These are phyloP conservation scores for Planococcus citri DNA, from an alignment of 1,140 invertebrate genomes.

Conservation along the genomic window DNA sequence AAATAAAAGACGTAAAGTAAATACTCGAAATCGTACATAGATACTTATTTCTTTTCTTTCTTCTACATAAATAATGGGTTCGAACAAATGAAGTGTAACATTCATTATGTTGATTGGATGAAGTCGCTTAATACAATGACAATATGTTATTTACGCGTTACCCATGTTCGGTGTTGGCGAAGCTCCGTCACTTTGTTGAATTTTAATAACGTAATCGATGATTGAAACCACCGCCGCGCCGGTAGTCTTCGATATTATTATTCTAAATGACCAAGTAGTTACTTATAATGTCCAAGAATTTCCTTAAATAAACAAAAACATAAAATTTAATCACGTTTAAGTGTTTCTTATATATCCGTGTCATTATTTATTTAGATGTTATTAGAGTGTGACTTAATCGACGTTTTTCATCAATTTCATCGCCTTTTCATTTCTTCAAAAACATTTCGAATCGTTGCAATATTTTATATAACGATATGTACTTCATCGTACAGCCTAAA, in stretches of 20 bases:
- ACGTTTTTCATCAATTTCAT: not conserved
- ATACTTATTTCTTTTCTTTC: slow-evolving; percentile 4
- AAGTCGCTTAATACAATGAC: slow-evolving; percentile 3
- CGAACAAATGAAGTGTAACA: not conserved
- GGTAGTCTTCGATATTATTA: not conserved
- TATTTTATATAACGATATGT: too few relatives aligned
- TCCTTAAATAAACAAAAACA: slow-evolving; percentile 8
- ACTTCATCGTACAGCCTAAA: too few relatives aligned
- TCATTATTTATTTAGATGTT: slow-evolving; percentile 8
- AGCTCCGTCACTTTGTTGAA: not conserved
- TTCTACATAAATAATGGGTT: slow-evolving; percentile 3
- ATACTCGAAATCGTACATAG: not conserved
- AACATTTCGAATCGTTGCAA: too few relatives aligned
- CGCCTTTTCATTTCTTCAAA: too few relatives aligned
- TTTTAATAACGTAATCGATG: slow-evolving; percentile 3
- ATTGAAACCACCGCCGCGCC: not conserved
- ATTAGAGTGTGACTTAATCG: not conserved
- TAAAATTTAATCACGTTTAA: slow-evolving; percentile 2
- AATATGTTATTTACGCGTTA: slow-evolving; percentile 7
- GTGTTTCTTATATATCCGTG: not conserved
- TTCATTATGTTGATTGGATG: slow-evolving; percentile 7
- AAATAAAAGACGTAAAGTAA: not conserved
- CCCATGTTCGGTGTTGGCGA: not conserved
- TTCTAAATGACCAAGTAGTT: not conserved
- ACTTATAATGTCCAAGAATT: not conserved